Base-by-base conservation (phyloP, 1,140 invertebrate species). In the Ceratosolen solmsi region DNA sequence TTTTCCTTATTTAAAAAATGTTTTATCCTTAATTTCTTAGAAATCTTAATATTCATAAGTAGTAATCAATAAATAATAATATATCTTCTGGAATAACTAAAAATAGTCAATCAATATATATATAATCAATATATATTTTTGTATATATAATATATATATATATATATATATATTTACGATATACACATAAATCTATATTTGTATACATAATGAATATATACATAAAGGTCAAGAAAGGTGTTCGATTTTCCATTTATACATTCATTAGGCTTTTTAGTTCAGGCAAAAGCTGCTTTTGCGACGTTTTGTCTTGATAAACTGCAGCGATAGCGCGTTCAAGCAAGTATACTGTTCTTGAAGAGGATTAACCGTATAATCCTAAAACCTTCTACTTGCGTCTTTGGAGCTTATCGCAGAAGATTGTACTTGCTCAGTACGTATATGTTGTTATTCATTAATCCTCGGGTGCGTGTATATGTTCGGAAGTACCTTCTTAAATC, bases 341-440 rank as follows among this genome's bases (percentile, higher is more conserved):
- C 8, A 13, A 63, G 27, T 70, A 41, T 63, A 58, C n/a, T 63
- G 38, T 63, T 63, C 36, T 41, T 63, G 58, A 76, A 65, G 58
- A 63, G 74, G 56, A 38, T 76, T 76, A 76, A 63, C 33, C 36
- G 51, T 49, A 46, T 76, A 76, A 76, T 76, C 74, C 74, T 63
- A 38, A 56, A 75, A 56, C 73, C 54, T n/a, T 38, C 27, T 33
- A 36, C 49, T 63, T 27, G 11, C 58, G 9, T 76, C 51, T 41
- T 13, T n/a, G 5, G 22, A n/a, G 73, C 56, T 63, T 76, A 76
- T 76, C 73, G 17, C 56, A 27, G 58, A 58, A 36, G 56, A 76
- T 68, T 68, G 33, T 68, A 17, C 41, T 73, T 49, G 25, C 27
- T 54, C 46, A 54, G 41, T 54, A 54, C 38, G 36, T 27, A 15